Evolutionary conservation across 2,113 vertebrate genomes (phyloP).

Genomic region (Quiscalus mexicanus): DNA sequence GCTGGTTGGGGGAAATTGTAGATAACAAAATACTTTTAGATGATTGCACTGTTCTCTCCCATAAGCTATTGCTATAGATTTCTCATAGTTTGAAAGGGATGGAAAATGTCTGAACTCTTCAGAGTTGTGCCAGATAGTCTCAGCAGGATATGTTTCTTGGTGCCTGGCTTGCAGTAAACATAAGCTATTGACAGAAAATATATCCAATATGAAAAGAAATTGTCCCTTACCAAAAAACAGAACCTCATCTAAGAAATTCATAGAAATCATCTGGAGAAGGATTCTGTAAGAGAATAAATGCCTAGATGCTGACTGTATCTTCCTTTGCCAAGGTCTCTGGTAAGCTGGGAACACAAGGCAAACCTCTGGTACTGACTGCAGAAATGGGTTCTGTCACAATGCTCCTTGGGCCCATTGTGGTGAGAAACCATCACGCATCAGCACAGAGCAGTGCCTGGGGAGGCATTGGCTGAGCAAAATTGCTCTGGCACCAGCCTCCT

Average conservation of each 20-base stretch:
- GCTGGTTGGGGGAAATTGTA: neutral
- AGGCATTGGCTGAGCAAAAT: fast-evolving
- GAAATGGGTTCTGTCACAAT: neutral
- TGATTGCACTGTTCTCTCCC: neutral
- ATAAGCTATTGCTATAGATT: neutral
- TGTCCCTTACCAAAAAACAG: neutral
- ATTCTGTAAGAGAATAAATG: neutral
- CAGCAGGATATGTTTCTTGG: neutral
- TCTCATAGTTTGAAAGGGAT: neutral
- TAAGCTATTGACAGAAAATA: neutral
- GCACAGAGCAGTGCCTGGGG: too few relatives aligned
- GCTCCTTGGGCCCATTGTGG: neutral
- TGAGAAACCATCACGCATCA: neutral
- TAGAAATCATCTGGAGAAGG: neutral
- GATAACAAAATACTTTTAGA: neutral
- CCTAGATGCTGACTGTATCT: neutral
- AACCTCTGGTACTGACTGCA: neutral
- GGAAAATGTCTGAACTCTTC: neutral
- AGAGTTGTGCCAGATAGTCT: neutral
- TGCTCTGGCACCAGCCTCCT: neutral
- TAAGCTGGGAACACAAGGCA: neutral
- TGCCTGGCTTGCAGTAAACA: neutral
- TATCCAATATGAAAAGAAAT: neutral
- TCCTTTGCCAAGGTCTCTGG: neutral
- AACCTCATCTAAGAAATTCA: neutral